A percentile compares a stretch with the other conserved stretches of the same genome.
phyloP scores from a whole-genome alignment of 2,888 invertebrate genomes.

The Leistus spinibarbis region DNA sequence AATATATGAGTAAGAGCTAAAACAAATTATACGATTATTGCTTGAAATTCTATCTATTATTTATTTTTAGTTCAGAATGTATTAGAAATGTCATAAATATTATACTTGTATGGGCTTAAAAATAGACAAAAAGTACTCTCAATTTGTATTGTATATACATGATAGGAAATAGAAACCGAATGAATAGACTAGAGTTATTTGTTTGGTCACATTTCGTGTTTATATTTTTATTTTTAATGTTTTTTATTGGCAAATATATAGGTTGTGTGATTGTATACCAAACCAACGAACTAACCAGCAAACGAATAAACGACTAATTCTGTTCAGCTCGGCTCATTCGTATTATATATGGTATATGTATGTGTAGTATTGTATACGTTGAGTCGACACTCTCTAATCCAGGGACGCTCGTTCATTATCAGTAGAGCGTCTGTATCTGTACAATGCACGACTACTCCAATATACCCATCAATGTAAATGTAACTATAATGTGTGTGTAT shows the following conservation, averaged over 20 bases:
- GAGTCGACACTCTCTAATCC: slow-evolving; percentile 1
- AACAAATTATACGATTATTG: no score
- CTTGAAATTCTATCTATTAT: no score
- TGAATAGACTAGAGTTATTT: not conserved
- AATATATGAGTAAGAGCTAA: no score
- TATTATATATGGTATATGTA: not conserved
- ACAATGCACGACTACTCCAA: slow-evolving; percentile 9
- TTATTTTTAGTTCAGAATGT: no score
- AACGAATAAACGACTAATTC: not conserved
- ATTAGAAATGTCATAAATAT: no score
- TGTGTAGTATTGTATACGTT: not conserved
- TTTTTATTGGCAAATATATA: not conserved
- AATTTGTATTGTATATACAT: not conserved
- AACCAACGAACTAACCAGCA: not conserved
- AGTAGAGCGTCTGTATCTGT: not conserved
- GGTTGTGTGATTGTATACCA: not conserved
- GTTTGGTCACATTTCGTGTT: not conserved
- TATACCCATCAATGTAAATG: not conserved
- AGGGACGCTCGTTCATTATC: slow-evolving; percentile 4
- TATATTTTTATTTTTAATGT: not conserved
- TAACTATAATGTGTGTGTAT: slow-evolving; percentile 1
- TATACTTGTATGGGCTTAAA: no score
- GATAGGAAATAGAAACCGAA: not conserved
- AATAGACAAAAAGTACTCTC: no score
- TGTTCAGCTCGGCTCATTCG: not conserved